Base-by-base conservation (phyloP, 2,113 vertebrate genomes). In the Reinhardtius hippoglossoides region DNA sequence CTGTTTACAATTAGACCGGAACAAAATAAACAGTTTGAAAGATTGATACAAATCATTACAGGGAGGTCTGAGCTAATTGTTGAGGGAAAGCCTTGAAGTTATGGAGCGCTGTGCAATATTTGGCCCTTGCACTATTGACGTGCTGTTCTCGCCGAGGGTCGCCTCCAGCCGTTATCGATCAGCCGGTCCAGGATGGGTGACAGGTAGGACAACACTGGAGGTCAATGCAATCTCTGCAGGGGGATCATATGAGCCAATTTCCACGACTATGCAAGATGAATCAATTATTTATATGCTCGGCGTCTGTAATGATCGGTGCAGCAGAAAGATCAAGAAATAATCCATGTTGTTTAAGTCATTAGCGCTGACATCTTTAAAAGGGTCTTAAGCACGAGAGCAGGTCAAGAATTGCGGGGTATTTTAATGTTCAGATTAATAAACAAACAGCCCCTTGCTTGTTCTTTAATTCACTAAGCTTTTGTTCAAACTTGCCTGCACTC, bases 111-210 rank as follows among this genome's bases (percentile, higher is more conserved):
- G 9, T 54, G 1, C n/a, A 54, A 54, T 54, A 54, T 21, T 54
- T 54, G 20, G 5, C 8, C n/a, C 20, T 9, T 9, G 18, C 20
- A 8, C 54, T 15, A 9, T 66, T 31, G 46, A 71, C 0, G 1
- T 24, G 20, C 4, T n/a, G 23, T 14, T 59, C 35, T 54, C 5
- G 10, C 58, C 2, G 40, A 65, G 54, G 16, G 68, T 46, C 60
- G 55, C 50, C 57, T 59, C 37, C 55, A 64, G 68, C 65, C 63
- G 48, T 48, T 83, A 85, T 71, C 75, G 72, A 88, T 77, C 46
- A 67, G 24, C 57, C 58, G 59, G 62, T 61, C 48, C 57, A 58
- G 23, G 14, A 56, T 64, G 63, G 27, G 44, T 67, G 69, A 71
- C 70, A 59, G 37, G 21, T 5, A 31, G 56, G 50, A 61, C 64